Conservation (phyloP, 2,888 invertebrate genomes). For the Crepidodera aurea region DNA sequence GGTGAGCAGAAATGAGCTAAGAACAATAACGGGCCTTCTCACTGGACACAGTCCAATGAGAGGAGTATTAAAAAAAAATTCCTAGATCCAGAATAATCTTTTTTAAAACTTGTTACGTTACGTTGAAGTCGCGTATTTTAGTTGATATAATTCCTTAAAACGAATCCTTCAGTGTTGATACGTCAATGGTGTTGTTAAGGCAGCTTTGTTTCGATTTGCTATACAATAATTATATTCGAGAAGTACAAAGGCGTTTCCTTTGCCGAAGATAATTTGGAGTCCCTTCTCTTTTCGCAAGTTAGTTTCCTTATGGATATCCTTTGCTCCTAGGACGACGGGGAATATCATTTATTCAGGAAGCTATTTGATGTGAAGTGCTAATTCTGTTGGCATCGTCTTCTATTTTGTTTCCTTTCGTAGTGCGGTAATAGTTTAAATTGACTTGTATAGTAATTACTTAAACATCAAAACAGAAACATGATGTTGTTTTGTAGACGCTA, state of each 20-base stretch:
- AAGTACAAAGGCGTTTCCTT: conserved; percentile 32
- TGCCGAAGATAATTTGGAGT: conserved; percentile 28
- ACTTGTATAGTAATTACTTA: conserved; percentile 29
- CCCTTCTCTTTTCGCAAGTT: conserved; percentile 25
- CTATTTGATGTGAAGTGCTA: conserved; percentile 31
- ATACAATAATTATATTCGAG: conserved; percentile 30
- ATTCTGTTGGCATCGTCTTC: conserved; percentile 22
- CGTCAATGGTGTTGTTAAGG: not conserved
- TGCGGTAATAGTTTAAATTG: conserved; percentile 30
- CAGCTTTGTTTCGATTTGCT: conserved; percentile 30
- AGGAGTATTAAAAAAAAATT: no score
- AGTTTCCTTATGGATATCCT: conserved; percentile 34
- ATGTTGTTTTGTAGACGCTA: not conserved
- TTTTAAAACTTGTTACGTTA: no score
- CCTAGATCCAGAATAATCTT: no score
- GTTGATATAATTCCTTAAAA: no score
- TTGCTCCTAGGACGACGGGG: conserved; percentile 22
- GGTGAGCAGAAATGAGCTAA: no score
- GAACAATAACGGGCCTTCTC: no score
- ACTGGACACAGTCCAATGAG: no score
- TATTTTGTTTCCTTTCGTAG: conserved; percentile 28
- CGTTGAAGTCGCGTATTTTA: no score
- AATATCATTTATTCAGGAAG: conserved; percentile 35
- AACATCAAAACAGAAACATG: conserved; percentile 16
- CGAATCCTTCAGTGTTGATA: no score